Evolutionary conservation across 2,113 vertebrate species (phyloP), one percentile per base, ranked within the genome.

Genomic region (Monopterus albus): DNA sequence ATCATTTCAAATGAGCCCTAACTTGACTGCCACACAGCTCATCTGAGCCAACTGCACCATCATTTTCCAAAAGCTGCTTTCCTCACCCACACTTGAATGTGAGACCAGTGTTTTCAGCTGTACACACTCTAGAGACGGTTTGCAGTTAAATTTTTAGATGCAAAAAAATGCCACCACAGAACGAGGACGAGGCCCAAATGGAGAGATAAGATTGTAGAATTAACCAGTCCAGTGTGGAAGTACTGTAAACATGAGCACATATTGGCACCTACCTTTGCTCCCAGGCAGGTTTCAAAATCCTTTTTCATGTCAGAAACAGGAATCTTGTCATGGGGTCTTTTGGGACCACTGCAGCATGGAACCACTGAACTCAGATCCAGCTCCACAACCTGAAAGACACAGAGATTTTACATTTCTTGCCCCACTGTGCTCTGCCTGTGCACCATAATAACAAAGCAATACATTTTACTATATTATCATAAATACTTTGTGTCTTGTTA

Each of bases 281-380:
- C 94, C 23, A 99, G 90, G 81, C 95, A 98, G 69, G 58, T 68
- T 53, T 97, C 94, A 91, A 98, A 98, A 89, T 99, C 98, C 2
- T 75, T 88, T 71, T 95, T 98, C 97, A 99, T 98, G 66, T 97
- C 95, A 0, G 95, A 95, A 36, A 99, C 92, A 0, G 94, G 61
- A 3, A 99, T 93, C 85, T 94, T 96, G 91, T 99, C 96, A 82
- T 99, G 98, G 25, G 98, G 98, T 77, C 98, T 92, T 84, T 99
- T 99, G 13, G 97, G 98, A 55, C 97, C 98, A 9, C 98, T 99
- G 82, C 97, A 98, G 89, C 97, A 99, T 0, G 97, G 96, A 15
- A 96, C 96, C 4, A 99, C 97, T 0, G 93, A 89, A 35, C 81
- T 85, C 23, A 99, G 93, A 81, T 98, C 95, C 86, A 99, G 73